phyloP scores from a whole-genome alignment of 2,113 vertebrate genomes.

The Thunnus maccoyii region DNA sequence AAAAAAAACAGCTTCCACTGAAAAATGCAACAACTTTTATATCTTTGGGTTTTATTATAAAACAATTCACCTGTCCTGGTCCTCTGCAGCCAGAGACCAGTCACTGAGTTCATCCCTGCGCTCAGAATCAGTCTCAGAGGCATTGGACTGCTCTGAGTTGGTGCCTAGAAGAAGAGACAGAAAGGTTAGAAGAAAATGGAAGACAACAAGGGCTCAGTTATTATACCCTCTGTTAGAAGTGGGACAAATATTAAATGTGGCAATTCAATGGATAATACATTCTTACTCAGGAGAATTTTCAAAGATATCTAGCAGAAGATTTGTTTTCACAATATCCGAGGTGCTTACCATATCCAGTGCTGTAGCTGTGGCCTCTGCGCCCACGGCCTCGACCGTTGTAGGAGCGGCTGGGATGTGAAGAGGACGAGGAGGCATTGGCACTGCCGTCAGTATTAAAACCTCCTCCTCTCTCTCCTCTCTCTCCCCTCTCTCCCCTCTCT shows the following conservation, averaged over 20 bases:
- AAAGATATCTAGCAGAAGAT: background rate
- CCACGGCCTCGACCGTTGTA: slow-evolving; percentile 95
- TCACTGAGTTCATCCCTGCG: slow-evolving; percentile 97
- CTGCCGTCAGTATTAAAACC: slow-evolving; percentile 90
- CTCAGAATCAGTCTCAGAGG: slow-evolving; percentile 98
- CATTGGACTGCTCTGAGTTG: slow-evolving; percentile 97
- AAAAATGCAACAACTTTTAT: background rate
- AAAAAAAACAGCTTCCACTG: background rate
- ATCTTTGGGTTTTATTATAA: background rate
- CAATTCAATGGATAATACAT: no score
- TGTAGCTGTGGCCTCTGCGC: slow-evolving; percentile 93
- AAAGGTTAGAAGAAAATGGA: background rate
- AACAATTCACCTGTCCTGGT: slow-evolving; percentile 81
- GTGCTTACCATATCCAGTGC: slow-evolving; percentile 91
- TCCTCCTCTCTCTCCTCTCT: slow-evolving; percentile 80
- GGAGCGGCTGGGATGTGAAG: slow-evolving; percentile 91
- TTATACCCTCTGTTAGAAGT: no score
- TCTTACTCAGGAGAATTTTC: background rate
- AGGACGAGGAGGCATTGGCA: slow-evolving; percentile 85
- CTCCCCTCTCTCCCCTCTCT: slow-evolving; percentile 57
- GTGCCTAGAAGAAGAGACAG: slow-evolving; percentile 85
- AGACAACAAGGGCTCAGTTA: no score
- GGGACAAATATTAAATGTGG: no score
- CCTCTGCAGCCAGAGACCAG: slow-evolving; percentile 96
- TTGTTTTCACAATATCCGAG: background rate